A percentile compares a stretch with the other conserved stretches of the same genome.
These are phyloP conservation scores for Hafferia zeledoni DNA, from an alignment of 2,797 vertebrate genomes.

Conservation along the genomic window DNA sequence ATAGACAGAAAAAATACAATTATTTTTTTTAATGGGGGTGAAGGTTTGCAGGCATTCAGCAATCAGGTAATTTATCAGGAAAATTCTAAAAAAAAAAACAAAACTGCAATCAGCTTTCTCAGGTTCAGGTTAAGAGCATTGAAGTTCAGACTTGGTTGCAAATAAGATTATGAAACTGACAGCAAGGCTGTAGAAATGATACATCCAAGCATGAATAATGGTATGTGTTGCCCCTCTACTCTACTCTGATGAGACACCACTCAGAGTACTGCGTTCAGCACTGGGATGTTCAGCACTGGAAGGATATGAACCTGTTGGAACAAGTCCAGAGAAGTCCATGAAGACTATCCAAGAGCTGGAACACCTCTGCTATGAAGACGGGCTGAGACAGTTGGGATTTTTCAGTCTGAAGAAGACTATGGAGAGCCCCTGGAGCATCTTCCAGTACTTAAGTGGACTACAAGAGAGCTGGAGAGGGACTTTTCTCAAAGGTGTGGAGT, in stretches of 20 bases:
- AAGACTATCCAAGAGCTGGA: background rate
- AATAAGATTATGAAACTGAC: background rate
- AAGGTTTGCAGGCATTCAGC: background rate
- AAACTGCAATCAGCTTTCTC: background rate
- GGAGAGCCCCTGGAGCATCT: background rate
- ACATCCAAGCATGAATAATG: background rate
- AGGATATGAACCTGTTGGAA: background rate
- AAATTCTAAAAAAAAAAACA: background rate
- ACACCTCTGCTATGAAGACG: accelerated
- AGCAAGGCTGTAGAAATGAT: background rate
- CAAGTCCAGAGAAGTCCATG: background rate
- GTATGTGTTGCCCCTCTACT: background rate
- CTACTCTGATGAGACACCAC: background rate
- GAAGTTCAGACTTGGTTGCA: background rate
- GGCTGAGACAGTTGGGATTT: background rate
- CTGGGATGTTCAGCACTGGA: background rate
- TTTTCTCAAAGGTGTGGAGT: background rate
- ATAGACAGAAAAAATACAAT: background rate
- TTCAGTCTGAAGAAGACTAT: background rate
- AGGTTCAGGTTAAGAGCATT: background rate
- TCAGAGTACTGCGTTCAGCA: accelerated
- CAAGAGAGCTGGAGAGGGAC: background rate
- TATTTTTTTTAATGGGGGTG: background rate
- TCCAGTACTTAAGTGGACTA: accelerated
- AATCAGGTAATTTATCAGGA: background rate